Base-by-base conservation (phyloP, 2,888 invertebrate genomes). In the Lottia scabra region DNA sequence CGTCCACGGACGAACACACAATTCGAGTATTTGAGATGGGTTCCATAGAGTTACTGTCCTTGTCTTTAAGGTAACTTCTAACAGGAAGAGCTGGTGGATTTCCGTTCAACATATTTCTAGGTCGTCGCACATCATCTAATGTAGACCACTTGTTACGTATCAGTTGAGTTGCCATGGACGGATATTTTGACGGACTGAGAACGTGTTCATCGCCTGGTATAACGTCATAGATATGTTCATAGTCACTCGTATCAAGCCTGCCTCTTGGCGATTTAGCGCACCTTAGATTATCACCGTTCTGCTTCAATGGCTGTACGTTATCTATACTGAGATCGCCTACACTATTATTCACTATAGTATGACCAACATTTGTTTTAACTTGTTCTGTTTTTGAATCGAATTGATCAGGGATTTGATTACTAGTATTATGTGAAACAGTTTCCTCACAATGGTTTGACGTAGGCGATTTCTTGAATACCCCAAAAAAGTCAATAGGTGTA, bases 201-300 rank as follows among this genome's bases (percentile, higher is more conserved):
- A 70, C 56, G 66, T 30, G 65, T 56, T 67, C 68, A 68, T 72
- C 70, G 16, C 72, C 74, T 16, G 67, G 71, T 10, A 76, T 72
- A 45, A 66, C 72, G 44, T 76, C 76, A 46, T 76, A 74, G 10
- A 76, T 70, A 38, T 76, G 76, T 48, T 76, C 76, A 48, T 71
- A 70, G 43, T 76, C 74, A 38, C 65, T 66, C 30, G 62, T 56
- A 45, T 56, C 44, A 16, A 43, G 56, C 3, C 70, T 68, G 56
- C 67, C 45, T 16, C 63, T 46, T 67, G 62, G 62, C n/a, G 73
- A 65, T 10, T 67, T 44, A 8, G 65, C 62, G 6, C 56, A 56
- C 56, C 56, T 23, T 12, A 23, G 56, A 56, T 56, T 56, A 56
- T 56, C 19, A 56, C 19, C 23, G 56, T 56, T 56, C 56, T 23